Evolutionary conservation across 2,888 invertebrate species (phyloP).

Genomic region (Cotesia congregata): DNA sequence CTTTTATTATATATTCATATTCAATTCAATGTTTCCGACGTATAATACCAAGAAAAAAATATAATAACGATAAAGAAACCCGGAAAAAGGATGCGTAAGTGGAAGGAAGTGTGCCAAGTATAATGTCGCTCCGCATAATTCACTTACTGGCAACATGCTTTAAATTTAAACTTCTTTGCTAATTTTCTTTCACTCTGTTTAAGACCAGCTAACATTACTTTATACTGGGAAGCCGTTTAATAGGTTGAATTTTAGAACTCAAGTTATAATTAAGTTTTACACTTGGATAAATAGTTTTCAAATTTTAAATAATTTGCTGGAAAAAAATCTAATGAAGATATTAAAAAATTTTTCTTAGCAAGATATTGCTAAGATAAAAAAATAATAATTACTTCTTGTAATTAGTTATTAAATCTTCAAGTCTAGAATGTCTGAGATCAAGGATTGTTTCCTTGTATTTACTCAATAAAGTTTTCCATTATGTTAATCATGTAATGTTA

Average conservation of each 20-base stretch:
- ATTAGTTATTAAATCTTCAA: too few relatives aligned
- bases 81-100: constrained; percentile 32
- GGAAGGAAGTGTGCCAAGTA: constrained; percentile 32
- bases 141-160: constrained; percentile 18
- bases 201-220: neutral
- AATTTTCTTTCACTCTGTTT: neutral
- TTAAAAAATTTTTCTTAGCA: too few relatives aligned
- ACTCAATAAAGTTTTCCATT: too few relatives aligned
- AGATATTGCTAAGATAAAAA: too few relatives aligned
- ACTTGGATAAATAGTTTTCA: too few relatives aligned
- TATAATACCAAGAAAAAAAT: constrained; percentile 16
- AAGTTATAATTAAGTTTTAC: neutral
- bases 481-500: too few relatives aligned
- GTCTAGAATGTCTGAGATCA: too few relatives aligned
- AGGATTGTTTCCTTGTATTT: too few relatives aligned
- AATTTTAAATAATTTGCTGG: too few relatives aligned
- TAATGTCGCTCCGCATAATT: constrained; percentile 32
- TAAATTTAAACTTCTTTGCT: neutral
- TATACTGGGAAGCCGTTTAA: neutral
- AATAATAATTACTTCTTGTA: too few relatives aligned
- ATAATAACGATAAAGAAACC: constrained; percentile 26
- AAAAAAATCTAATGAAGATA: too few relatives aligned
- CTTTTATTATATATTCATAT: neutral
- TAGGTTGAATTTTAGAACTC: neutral
- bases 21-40: neutral